phyloP scores from a whole-genome alignment of 2,797 vertebrate genomes.

The Hemibagrus guttatus region DNA sequence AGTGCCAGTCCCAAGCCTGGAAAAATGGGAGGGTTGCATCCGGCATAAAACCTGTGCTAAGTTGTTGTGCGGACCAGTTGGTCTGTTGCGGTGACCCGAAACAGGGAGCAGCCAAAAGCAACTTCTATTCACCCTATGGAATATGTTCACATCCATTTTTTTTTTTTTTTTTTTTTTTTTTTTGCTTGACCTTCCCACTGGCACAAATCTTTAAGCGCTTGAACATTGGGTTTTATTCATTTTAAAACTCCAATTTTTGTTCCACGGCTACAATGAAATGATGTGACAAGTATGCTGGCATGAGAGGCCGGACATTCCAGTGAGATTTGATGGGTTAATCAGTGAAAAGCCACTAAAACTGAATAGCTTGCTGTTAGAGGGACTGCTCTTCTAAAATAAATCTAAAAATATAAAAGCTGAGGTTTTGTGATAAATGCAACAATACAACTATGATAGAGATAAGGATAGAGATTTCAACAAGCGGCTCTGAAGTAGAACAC shows the following conservation, averaged over 20 bases:
- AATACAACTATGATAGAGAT: background rate
- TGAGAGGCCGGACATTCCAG: background rate
- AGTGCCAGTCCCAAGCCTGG: too few relatives aligned
- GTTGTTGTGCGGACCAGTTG: too few relatives aligned
- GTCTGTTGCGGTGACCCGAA: too few relatives aligned
- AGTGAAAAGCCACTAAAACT: background rate
- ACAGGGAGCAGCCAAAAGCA: too few relatives aligned
- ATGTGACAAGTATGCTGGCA: background rate
- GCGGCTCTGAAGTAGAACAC: slow-evolving; percentile 13
- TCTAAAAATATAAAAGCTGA: background rate
- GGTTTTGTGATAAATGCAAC: background rate
- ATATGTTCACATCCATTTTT: too few relatives aligned
- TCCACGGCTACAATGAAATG: background rate
- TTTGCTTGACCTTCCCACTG: background rate
- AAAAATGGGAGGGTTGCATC: too few relatives aligned
- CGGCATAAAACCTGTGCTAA: too few relatives aligned
- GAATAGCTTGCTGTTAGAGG: background rate
- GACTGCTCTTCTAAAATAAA: background rate
- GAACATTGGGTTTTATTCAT: background rate
- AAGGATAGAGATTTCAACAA: background rate
- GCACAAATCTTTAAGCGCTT: background rate
- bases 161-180: too few relatives aligned
- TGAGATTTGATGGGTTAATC: background rate
- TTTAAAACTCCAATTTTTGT: background rate
- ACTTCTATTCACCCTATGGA: too few relatives aligned